Evolutionary conservation across 2,113 vertebrate species (phyloP).

Genomic region (Corythornis vintsioides): DNA sequence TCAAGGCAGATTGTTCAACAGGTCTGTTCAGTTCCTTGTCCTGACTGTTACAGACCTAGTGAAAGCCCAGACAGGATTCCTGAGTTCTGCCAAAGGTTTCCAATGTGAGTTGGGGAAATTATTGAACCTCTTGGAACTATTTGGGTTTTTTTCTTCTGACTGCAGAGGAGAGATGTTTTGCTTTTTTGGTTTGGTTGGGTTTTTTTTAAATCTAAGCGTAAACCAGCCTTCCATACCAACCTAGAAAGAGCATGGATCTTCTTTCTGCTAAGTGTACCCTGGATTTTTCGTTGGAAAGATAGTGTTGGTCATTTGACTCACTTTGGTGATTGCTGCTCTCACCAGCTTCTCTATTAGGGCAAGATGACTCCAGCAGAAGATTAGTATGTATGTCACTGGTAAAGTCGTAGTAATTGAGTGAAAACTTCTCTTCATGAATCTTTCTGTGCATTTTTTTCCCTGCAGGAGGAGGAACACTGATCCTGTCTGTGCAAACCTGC

Average conservation of each 20-base stretch:
- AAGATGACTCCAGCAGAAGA: background rate
- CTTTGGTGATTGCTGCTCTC: background rate
- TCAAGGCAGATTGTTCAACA: background rate
- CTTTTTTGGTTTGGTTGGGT: too few species aligned
- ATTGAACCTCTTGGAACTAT: background rate
- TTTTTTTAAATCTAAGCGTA: background rate
- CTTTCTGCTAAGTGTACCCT: background rate
- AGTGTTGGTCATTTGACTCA: background rate
- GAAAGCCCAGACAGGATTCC: background rate
- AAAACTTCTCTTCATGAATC: background rate
- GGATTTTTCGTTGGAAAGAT: background rate
- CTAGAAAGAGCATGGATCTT: background rate
- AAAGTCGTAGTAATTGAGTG: background rate
- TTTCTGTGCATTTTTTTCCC: conserved; percentile 24
- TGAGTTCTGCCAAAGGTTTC: conserved; percentile 8
- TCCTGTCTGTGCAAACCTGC: conserved; percentile 85
- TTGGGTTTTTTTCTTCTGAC: background rate
- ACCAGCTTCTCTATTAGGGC: background rate
- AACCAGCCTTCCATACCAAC: background rate
- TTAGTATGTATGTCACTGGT: background rate
- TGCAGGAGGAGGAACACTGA: conserved; percentile 75
- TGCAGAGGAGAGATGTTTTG: background rate
- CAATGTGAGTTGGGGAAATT: background rate
- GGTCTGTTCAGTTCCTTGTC: background rate
- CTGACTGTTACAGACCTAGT: background rate